Conservation (phyloP, 2,113 vertebrate species). For the Desmodus rotundus region DNA sequence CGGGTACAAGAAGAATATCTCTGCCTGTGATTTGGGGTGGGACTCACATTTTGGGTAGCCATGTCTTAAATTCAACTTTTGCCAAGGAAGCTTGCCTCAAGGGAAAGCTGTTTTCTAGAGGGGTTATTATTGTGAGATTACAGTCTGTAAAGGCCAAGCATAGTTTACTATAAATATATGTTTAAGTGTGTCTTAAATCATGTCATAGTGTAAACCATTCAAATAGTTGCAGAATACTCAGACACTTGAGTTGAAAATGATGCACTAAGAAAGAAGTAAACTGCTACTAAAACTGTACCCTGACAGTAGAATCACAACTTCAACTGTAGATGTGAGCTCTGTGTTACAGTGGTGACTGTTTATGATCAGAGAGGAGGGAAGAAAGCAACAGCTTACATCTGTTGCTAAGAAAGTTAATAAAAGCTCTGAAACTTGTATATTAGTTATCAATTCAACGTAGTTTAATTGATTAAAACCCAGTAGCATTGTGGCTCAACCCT, state of each 20-base stretch:
- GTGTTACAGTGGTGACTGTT: background rate
- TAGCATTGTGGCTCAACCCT: conserved; percentile 29
- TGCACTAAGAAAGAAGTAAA: conserved; percentile 32
- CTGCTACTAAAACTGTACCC: background rate
- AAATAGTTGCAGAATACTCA: background rate
- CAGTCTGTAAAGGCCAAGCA: conserved; percentile 49
- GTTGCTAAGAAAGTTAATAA: background rate
- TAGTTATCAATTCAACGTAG: background rate
- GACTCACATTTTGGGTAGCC: conserved; percentile 58
- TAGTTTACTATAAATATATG: conserved; percentile 48
- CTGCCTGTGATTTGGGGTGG: conserved; percentile 63
- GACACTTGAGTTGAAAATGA: conserved; percentile 37
- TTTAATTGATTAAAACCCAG: background rate
- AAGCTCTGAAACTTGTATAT: background rate
- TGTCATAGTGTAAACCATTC: conserved; percentile 55
- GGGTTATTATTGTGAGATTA: conserved; percentile 54
- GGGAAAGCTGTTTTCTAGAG: conserved; percentile 62
- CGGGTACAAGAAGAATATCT: conserved; percentile 54
- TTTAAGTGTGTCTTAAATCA: conserved; percentile 40
- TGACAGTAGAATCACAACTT: background rate
- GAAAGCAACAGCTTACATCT: background rate
- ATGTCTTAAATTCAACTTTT: conserved; percentile 53
- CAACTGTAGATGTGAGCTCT: background rate
- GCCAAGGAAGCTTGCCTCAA: conserved; percentile 71
- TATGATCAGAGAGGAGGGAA: background rate